These are phyloP conservation scores for Hesperophylax magnus DNA, from an alignment of 1,140 invertebrate genomes.

Conservation along the genomic window DNA sequence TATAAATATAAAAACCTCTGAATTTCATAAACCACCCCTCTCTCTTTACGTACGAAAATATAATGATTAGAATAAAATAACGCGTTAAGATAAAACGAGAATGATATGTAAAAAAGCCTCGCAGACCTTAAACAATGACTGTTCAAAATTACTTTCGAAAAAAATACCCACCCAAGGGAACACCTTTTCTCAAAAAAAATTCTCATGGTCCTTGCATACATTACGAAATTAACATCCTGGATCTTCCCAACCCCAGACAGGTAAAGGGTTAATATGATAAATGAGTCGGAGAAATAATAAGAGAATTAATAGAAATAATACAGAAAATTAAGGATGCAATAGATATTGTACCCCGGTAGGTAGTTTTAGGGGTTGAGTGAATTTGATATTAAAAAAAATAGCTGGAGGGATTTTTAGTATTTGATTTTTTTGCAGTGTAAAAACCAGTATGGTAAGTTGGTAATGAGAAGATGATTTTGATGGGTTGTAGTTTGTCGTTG, in stretches of 20 bases:
- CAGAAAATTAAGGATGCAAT: conserved; percentile 39
- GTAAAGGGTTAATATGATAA: conserved; percentile 19
- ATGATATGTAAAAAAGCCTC: neutral
- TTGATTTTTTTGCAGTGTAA: neutral
- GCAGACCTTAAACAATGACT: conserved; percentile 15
- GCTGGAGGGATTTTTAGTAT: neutral
- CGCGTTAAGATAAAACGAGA: conserved; percentile 5
- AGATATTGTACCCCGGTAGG: neutral
- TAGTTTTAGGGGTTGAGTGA: neutral
- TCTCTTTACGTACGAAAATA: neutral
- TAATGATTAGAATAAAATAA: neutral
- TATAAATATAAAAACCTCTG: no score
- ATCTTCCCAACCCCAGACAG: conserved; percentile 3
- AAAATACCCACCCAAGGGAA: neutral
- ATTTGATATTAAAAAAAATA: conserved; percentile 22
- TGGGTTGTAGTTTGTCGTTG: neutral
- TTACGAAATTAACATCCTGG: conserved; percentile 35
- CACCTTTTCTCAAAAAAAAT: conserved; percentile 20
- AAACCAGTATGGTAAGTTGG: conserved; percentile 21
- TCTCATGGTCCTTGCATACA: conserved; percentile 38
- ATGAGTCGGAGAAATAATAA: conserved; percentile 26
- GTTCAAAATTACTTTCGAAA: conserved; percentile 17
- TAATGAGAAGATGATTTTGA: conserved; percentile 6
- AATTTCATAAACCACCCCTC: neutral
- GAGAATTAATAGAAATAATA: conserved; percentile 36